These are phyloP conservation scores for Buteo buteo DNA, from an alignment of 2,113 vertebrate genomes.

Conservation along the genomic window DNA sequence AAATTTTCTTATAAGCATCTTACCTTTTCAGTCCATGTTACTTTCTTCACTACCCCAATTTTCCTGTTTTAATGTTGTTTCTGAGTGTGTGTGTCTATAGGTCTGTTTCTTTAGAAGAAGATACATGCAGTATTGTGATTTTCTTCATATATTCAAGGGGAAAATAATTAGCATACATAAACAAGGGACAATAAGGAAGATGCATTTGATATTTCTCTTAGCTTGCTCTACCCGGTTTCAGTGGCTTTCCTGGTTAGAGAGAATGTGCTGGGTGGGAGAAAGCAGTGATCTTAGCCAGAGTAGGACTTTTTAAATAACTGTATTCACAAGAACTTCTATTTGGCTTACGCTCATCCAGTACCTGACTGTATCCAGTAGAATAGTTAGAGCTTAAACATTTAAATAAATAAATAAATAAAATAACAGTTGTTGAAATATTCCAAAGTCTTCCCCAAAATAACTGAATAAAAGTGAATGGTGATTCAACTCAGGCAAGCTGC, in stretches of 20 bases:
- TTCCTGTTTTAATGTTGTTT: neutral
- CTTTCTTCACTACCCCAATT: neutral
- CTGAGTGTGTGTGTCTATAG: neutral
- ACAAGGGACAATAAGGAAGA: neutral
- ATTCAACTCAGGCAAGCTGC: neutral
- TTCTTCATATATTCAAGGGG: neutral
- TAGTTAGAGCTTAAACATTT: neutral
- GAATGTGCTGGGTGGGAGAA: neutral
- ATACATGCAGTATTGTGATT: fast-evolving
- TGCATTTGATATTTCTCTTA: neutral
- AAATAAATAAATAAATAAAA: neutral
- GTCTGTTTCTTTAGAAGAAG: neutral
- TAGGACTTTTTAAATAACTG: neutral
- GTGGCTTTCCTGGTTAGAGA: neutral
- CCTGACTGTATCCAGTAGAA: neutral
- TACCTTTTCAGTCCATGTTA: neutral
- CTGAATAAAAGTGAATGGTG: neutral
- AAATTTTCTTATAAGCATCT: neutral
- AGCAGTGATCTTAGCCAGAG: neutral
- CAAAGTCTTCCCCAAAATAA: neutral
- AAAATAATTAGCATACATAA: neutral
- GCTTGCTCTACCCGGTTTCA: neutral
- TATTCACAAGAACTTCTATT: neutral
- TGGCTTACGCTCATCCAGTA: neutral
- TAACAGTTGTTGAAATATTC: neutral